Conservation (phyloP, 2,113 vertebrate species). For the Potamarius usumacintae region DNA sequence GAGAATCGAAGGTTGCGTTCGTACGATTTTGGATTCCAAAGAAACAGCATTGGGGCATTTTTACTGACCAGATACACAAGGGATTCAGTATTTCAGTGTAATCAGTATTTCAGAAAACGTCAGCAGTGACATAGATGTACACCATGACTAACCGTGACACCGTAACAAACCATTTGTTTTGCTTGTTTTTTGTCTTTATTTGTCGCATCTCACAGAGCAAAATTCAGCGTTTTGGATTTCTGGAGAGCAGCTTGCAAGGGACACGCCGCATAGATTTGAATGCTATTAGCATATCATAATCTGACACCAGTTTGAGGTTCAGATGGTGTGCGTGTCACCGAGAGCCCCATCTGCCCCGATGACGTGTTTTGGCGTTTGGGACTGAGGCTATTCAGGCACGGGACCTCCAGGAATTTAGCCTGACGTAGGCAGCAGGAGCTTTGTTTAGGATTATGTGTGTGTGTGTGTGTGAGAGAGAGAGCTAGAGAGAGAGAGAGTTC, state of each 20-base stretch:
- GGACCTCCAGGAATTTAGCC: slow-evolving; percentile 44
- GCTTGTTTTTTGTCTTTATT: not conserved
- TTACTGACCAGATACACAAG: not conserved
- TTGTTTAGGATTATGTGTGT: slow-evolving; percentile 18
- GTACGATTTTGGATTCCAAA: not conserved
- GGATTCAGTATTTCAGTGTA: not conserved
- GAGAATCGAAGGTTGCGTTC: not conserved
- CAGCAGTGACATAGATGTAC: not conserved
- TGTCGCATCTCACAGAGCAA: not conserved
- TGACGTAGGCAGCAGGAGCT: slow-evolving; percentile 34
- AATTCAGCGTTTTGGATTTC: not conserved
- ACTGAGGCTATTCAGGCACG: slow-evolving; percentile 13
- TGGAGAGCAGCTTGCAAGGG: slow-evolving; percentile 46
- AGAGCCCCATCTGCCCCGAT: slow-evolving; percentile 54
- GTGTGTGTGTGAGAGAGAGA: not conserved
- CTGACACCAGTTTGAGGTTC: slow-evolving; percentile 66
- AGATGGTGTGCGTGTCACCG: slow-evolving; percentile 50
- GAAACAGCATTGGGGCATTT: not conserved
- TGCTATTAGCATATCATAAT: slow-evolving; percentile 65
- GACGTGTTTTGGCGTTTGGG: not conserved
- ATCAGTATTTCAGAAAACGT: not conserved
- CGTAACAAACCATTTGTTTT: not conserved
- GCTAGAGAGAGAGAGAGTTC: slow-evolving; percentile 12
- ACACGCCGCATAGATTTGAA: slow-evolving; percentile 62
- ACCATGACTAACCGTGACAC: not conserved